Evolutionary conservation across 2,113 vertebrate species (phyloP), one percentile per base, ranked within the genome.

Genomic region (Ellobius talpinus): DNA sequence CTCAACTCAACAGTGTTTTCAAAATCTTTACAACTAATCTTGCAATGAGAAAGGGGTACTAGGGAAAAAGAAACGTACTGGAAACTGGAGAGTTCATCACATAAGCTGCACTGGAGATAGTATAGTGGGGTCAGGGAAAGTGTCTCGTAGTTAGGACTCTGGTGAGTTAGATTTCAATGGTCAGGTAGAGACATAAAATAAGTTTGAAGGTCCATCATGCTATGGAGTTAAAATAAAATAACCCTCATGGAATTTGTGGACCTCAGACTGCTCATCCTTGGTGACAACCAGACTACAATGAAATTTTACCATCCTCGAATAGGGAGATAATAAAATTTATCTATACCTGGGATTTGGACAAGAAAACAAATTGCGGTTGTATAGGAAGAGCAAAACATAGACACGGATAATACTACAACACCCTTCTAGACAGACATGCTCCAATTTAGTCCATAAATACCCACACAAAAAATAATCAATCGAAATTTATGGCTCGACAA

Each of bases 171-270:
- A 73, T 70, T 68, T 88, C 63, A 96, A 33, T 86, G 77, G 61
- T 47, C 42, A 95, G 26, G 3, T 39, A 42, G 70, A 86, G 87
- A 47, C 3, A 91, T 86, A 89, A 93, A 94, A 79, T n/a, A 76
- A 76, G 66, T 86, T 24, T n/a, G 26, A 58, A 45, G 58, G 58
- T 9, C 47, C 26, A 77, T 39, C 87, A 39, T 89, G 39, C 89
- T 89, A 7, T 26, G 29, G 58, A 93, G 87, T 70, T 85, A 92
- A 96, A 96, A 79, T 85, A 92, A 96, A 96, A 79, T 90, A 82
- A 84, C 52, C 33, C 39, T 42, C 86, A 90, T 5, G 33, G 52
- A 89, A 91, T 82, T 78, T 87, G 26, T 58, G 17, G 70, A 93
- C 36, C 61, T 96, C n/a, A 21, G 39, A 87, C n/a, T 74, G 6